Evolutionary conservation across 2,888 invertebrate species (phyloP).

Genomic region (Volucella inanis): DNA sequence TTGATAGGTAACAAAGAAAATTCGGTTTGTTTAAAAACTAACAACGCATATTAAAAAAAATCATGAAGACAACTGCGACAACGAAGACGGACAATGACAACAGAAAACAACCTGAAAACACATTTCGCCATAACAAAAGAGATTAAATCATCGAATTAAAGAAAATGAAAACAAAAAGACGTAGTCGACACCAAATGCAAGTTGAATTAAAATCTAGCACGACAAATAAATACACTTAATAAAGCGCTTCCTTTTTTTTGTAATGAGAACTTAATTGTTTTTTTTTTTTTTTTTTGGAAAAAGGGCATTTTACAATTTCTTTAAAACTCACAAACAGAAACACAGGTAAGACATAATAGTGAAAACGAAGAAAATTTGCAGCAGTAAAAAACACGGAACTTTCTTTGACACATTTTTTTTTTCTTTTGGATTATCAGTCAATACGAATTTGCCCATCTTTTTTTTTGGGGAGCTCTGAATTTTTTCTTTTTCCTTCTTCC

Average conservation of each 20-base stretch:
- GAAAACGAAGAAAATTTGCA: conserved; percentile 1
- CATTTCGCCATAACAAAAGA: conserved; percentile 67
- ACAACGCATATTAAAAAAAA: conserved; percentile 44
- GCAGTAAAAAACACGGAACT: conserved; percentile 47
- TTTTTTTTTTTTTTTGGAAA: neutral
- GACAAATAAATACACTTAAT: neutral
- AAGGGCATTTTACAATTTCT: neutral
- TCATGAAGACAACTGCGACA: conserved; percentile 7
- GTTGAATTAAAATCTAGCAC: neutral
- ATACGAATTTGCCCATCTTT: conserved; percentile 17
- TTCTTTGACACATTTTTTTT: conserved; percentile 71
- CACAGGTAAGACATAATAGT: conserved; percentile 4
- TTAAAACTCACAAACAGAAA: conserved; percentile 1
- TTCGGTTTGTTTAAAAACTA: conserved; percentile 35
- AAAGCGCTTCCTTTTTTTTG: too few species aligned
- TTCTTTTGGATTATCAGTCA: conserved; percentile 25
- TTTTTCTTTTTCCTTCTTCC: neutral
- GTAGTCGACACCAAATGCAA: conserved; percentile 24
- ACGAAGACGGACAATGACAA: conserved; percentile 7
- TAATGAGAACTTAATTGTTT: too few species aligned
- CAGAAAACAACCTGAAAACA: conserved; percentile 12
- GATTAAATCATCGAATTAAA: conserved; percentile 55
- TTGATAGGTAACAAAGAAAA: conserved; percentile 37
- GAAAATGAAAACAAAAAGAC: conserved; percentile 18
- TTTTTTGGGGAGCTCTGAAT: neutral